Conservation (phyloP, 2,113 vertebrate species). For the Cyprinodon tularosa region DNA sequence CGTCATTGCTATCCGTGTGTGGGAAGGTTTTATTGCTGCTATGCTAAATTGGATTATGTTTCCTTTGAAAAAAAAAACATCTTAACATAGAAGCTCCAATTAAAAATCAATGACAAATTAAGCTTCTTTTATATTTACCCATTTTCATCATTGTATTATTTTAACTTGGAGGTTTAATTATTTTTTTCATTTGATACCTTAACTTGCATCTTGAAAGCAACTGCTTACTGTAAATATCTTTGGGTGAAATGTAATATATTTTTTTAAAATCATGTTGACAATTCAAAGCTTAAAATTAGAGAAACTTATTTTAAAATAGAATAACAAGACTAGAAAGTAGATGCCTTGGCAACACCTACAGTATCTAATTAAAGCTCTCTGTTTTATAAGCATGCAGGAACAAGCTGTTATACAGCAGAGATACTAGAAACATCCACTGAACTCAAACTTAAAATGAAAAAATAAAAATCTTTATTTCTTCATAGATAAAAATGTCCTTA, state of each 20-base stretch:
- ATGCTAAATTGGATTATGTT: constrained; percentile 52
- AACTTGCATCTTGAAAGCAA: constrained; percentile 20
- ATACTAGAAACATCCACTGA: not conserved
- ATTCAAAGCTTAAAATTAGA: constrained; percentile 69
- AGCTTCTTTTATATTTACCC: constrained; percentile 21
- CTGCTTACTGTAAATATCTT: constrained; percentile 33
- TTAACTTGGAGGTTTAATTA: constrained; percentile 17
- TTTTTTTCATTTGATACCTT: constrained; percentile 36
- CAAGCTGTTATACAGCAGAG: not conserved
- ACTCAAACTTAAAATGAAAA: not conserved
- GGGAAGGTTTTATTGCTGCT: constrained; percentile 44
- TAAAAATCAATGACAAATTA: constrained; percentile 24
- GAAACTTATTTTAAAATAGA: constrained; percentile 51
- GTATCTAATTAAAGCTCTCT: constrained; percentile 9
- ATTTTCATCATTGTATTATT: constrained; percentile 35
- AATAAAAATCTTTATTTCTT: not conserved
- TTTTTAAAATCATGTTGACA: constrained; percentile 47
- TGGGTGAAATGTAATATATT: constrained; percentile 17
- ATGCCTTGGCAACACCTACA: constrained; percentile 8
- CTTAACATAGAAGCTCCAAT: constrained; percentile 5
- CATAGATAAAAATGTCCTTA: not conserved
- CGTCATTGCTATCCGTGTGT: constrained; percentile 44
- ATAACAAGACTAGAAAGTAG: not conserved
- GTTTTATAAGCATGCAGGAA: not conserved
- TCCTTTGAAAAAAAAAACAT: constrained; percentile 27